phyloP scores from a whole-genome alignment of 2,888 invertebrate species.

The Drosophila kuntzei region DNA sequence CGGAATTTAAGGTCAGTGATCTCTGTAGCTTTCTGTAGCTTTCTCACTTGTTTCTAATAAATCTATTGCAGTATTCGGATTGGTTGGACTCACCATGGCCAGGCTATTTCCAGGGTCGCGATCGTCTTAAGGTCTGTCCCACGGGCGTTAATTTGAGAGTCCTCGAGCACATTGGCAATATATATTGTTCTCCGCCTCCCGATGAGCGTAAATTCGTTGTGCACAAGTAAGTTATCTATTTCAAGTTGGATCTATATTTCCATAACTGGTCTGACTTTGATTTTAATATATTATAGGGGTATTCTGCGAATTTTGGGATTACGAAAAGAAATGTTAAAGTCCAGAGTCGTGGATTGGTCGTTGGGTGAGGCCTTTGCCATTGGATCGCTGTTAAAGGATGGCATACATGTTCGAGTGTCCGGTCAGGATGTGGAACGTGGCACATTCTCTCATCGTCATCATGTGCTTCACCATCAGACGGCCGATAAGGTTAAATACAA shows the following conservation, averaged over 20 bases:
- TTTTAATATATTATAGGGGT: slow-evolving; percentile 86
- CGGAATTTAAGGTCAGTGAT: slow-evolving; percentile 86
- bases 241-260: no score
- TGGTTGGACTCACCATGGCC: slow-evolving; percentile 93
- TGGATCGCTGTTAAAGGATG: slow-evolving; percentile 97
- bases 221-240: slow-evolving; percentile 85
- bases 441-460: slow-evolving; percentile 97
- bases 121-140: slow-evolving; percentile 86
- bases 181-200: slow-evolving; percentile 88
- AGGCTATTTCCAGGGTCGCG: slow-evolving; percentile 87
- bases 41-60: background rate
- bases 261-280: background rate
- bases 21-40: background rate
- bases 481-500: slow-evolving; percentile 94
- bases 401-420: slow-evolving; percentile 96
- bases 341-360: slow-evolving; percentile 96
- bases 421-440: slow-evolving; percentile 99
- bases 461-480: slow-evolving; percentile 98
- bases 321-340: slow-evolving; percentile 96
- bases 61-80: slow-evolving; percentile 83
- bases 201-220: slow-evolving; percentile 87
- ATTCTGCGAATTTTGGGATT: slow-evolving; percentile 93
- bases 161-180: slow-evolving; percentile 88
- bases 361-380: slow-evolving; percentile 98
- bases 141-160: slow-evolving; percentile 89